Conservation (phyloP, 2,113 vertebrate species). For the Hippocampus comes region DNA sequence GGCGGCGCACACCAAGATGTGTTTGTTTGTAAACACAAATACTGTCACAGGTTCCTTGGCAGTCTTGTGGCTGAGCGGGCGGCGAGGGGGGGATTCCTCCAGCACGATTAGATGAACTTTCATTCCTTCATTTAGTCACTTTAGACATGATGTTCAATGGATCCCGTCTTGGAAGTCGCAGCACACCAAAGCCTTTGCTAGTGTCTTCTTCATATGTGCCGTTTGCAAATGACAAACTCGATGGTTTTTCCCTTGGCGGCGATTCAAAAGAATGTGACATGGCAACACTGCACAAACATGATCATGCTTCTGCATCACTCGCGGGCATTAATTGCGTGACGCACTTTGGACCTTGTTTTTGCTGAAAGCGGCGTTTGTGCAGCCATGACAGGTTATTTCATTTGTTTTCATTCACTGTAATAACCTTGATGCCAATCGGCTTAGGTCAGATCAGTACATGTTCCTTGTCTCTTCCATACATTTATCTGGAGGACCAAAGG, state of each 20-base stretch:
- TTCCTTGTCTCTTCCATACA: background rate
- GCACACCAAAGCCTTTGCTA: conserved; percentile 59
- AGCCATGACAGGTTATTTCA: conserved; percentile 49
- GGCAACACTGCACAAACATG: conserved; percentile 49
- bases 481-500: too few species aligned
- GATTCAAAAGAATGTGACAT: conserved; percentile 58
- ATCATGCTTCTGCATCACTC: conserved; percentile 58
- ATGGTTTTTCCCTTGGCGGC: conserved; percentile 55
- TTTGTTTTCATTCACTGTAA: background rate
- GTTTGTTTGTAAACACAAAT: conserved; percentile 63
- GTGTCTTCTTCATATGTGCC: conserved; percentile 68
- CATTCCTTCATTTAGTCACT: conserved; percentile 74
- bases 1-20: conserved; percentile 36
- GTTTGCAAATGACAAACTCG: conserved; percentile 68
- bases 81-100: conserved; percentile 48
- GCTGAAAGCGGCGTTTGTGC: conserved; percentile 51
- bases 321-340: conserved; percentile 57
- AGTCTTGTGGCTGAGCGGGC: conserved; percentile 24
- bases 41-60: conserved; percentile 48
- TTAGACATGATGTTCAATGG: conserved; percentile 62
- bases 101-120: conserved; percentile 73
- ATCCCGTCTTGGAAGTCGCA: conserved; percentile 61
- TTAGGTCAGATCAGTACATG: background rate
- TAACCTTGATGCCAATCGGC: background rate
- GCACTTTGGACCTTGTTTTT: conserved; percentile 62